Base-by-base conservation (phyloP, 2,888 invertebrate species). In the Cantharis lateralis region DNA sequence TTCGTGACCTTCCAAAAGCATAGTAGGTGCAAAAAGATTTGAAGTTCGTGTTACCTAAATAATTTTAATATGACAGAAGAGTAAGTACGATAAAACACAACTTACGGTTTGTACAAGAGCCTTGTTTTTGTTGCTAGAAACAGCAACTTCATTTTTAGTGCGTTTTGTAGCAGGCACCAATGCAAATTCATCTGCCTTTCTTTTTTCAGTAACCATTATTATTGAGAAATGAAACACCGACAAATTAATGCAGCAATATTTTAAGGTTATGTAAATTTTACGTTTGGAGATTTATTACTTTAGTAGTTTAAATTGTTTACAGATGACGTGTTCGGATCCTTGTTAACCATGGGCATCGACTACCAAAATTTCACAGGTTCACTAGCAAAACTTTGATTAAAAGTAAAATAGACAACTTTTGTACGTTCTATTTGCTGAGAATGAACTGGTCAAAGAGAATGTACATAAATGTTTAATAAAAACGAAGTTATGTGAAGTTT, bases 1-100 rank as follows among this genome's bases (percentile, higher is more conserved):
- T 86, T 97, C 96, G 86, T 99, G 99, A 0, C 98, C 99, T 85
- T 97, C 96, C 71, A 99, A 88, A 62, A 97, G 90, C 98, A 99
- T 98, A 75, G 98, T 98, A 0, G 98, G 98, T 0, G 98, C 94
- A 86, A 94, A 91, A 1, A 99, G 90, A 82, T 93, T 95, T 0
- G 98, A 98, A 11, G 97, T 97, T 78, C 98, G 90, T 62, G 70
- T 71, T 20, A 66, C 15, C 78, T 77, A 74, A 4, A 77, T 28
- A 68, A 16, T 20, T 15, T 13, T 11, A n/a, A 48, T n/a, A 32
- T 48, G 2, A 48, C n/a, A 48, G n/a, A 48, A n/a, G n/a, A 48
- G n/a, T n/a, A 48, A n/a, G 24, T 9, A 24, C 24, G 5, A n/a
- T 4, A 7, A 1, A 69, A 72, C 10, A 4, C 76, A 20, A 88